These are phyloP conservation scores for Ceriagrion tenellum DNA, from an alignment of 2,888 invertebrate species.

Conservation along the genomic window DNA sequence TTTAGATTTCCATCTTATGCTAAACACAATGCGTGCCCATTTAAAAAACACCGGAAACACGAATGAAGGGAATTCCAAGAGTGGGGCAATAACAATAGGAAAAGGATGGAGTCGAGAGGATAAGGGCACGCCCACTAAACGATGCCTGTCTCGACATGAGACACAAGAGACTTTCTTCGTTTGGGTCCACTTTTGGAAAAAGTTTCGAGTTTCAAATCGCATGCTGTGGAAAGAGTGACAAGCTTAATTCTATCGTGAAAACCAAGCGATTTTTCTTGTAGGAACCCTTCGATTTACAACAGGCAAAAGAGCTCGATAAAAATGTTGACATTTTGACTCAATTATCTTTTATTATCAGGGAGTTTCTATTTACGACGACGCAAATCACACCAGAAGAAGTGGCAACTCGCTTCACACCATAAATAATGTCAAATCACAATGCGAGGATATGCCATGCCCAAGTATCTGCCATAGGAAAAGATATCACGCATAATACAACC, in stretches of 20 bases:
- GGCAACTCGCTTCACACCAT: no score
- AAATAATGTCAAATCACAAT: no score
- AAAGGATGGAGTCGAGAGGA: background rate
- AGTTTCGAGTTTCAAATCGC: background rate
- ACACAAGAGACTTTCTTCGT: slow-evolving; percentile 5
- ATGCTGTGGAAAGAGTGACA: background rate
- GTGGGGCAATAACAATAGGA: slow-evolving; percentile 39
- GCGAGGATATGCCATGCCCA: no score
- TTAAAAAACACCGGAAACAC: slow-evolving; percentile 46
- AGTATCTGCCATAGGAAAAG: no score
- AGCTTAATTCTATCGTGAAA: background rate
- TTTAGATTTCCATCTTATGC: background rate
- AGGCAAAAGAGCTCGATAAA: no score
- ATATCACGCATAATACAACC: no score
- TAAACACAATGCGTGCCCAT: background rate
- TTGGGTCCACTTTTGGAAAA: slow-evolving; percentile 21
- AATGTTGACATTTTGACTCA: no score
- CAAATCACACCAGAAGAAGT: no score
- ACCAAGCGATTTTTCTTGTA: no score
- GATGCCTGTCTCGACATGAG: background rate
- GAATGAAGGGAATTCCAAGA: slow-evolving; percentile 26
- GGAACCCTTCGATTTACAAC: no score
- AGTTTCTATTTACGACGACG: no score
- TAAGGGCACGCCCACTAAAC: slow-evolving; percentile 40
- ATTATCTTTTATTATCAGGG: no score